Base-by-base conservation (phyloP, 2,113 vertebrate genomes). In the Entelurus aequoreus region DNA sequence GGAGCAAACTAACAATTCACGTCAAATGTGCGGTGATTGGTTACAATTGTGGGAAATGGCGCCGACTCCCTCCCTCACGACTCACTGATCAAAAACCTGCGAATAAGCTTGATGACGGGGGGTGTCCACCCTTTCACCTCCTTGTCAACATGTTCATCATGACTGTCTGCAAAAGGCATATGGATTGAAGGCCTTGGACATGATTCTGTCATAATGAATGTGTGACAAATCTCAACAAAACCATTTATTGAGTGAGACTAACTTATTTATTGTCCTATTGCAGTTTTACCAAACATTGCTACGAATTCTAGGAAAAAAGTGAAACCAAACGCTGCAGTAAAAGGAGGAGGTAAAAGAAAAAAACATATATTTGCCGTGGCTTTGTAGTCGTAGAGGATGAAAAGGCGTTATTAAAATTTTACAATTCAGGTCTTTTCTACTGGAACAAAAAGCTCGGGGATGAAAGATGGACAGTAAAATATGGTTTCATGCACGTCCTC, bases 391-490 rank as follows among this genome's bases (percentile, higher is more conserved):
- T 28, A 28, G 28, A 28, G 36, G 62, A 65, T 42, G 59, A 63
- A 75, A 60, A 64, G 72, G 60, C 62, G 65, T 54, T 68, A 68
- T 79, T 81, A 76, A 78, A 53, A 28, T 77, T 81, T 83, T 72
- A 80, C 71, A 77, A 70, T 61, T 37, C 19, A 6, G 69, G 63
- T 58, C 76, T 64, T 84, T 76, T 75, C 75, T 66, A 63, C 66
- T 63, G 62, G 53, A 74, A 74, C 60, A 80, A 80, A 84, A 83
- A 68, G 78, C 72, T 60, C 70, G 62, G 65, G 59, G 70, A 65
- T 71, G 61, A 77, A 62, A 73, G 71, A 57, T 72, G 73, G 73
- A 73, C 66, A 19, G 62, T 74, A 76, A 83, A 87, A 80, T 57
- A 11, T 56, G 63, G 63, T 37, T 53, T 44, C 69, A 60, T 42